These are phyloP conservation scores for Heliconius ismenius DNA, from an alignment of 2,888 invertebrate species.

Conservation along the genomic window DNA sequence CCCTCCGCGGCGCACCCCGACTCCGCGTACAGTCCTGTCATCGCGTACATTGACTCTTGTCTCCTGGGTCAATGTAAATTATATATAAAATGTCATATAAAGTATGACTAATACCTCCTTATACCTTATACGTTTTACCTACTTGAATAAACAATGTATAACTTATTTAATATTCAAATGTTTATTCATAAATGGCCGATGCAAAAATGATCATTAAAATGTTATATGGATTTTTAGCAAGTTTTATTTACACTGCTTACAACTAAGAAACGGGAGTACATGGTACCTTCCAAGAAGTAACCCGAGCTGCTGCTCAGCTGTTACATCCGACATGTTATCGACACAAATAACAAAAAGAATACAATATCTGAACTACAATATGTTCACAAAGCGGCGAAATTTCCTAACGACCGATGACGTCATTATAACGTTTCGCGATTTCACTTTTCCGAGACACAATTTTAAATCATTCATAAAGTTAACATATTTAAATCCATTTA, in stretches of 20 bases:
- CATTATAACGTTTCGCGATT: slow-evolving; percentile 41
- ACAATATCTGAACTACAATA: slow-evolving; percentile 38
- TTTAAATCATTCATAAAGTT: slow-evolving; percentile 17
- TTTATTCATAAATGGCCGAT: not conserved
- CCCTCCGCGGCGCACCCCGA: slow-evolving; percentile 83
- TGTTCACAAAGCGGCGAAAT: slow-evolving; percentile 40
- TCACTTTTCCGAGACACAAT: slow-evolving; percentile 46
- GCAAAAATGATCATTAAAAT: not conserved
- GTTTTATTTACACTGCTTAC: not conserved
- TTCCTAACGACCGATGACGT: slow-evolving; percentile 46
- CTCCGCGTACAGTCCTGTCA: slow-evolving; percentile 92
- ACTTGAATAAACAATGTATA: not conserved
- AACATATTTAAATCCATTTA: slow-evolving; percentile 2
- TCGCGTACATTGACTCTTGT: slow-evolving; percentile 94
- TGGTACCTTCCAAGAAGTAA: slow-evolving; percentile 59
- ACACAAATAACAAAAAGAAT: slow-evolving; percentile 42
- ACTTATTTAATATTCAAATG: not conserved
- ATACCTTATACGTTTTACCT: not conserved
- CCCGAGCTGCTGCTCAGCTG: slow-evolving; percentile 56
- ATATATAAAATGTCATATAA: not conserved
- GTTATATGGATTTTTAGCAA: not conserved
- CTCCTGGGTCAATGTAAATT: slow-evolving; percentile 74
- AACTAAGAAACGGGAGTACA: slow-evolving; percentile 10
- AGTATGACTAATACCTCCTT: not conserved
- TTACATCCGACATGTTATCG: slow-evolving; percentile 56